phyloP scores from a whole-genome alignment of 2,888 invertebrate species.

The Tinea trinotella region DNA sequence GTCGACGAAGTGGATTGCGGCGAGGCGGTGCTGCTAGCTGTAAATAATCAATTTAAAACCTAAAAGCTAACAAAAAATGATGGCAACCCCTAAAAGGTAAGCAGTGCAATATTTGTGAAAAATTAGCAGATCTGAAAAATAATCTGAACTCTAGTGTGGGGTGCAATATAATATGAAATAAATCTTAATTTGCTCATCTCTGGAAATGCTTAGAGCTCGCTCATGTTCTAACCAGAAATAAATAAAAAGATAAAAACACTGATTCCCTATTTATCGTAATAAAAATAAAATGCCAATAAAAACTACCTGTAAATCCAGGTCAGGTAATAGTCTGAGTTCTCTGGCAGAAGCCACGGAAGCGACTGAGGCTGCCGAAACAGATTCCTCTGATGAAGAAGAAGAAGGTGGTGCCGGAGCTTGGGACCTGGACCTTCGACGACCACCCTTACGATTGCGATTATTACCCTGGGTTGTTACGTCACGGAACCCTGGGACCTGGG shows the following conservation, averaged over 20 bases:
- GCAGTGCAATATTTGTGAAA: background rate
- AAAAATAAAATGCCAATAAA: constrained; percentile 33
- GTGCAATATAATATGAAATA: no score
- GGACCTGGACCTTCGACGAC: constrained; percentile 53
- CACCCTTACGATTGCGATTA: constrained; percentile 41
- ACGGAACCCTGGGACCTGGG: constrained; percentile 51
- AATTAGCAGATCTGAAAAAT: background rate
- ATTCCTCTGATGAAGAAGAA: constrained; percentile 55
- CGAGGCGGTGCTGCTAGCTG: constrained; percentile 41
- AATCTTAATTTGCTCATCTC: no score
- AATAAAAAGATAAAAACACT: background rate
- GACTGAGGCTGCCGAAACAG: constrained; percentile 56
- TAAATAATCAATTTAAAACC: background rate
- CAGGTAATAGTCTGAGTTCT: constrained; percentile 46
- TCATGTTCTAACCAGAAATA: no score
- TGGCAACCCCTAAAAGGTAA: background rate
- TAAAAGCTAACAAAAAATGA: background rate
- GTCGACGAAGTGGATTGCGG: constrained; percentile 58
- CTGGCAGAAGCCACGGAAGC: constrained; percentile 60
- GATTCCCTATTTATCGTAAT: constrained; percentile 22
- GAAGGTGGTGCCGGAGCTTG: constrained; percentile 56
- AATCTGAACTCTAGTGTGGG: background rate
- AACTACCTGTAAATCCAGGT: constrained; percentile 56
- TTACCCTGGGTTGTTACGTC: constrained; percentile 27
- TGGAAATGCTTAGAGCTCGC: no score